Base-by-base conservation (phyloP, 1,140 invertebrate genomes). In the Bombus vancouverensis region DNA sequence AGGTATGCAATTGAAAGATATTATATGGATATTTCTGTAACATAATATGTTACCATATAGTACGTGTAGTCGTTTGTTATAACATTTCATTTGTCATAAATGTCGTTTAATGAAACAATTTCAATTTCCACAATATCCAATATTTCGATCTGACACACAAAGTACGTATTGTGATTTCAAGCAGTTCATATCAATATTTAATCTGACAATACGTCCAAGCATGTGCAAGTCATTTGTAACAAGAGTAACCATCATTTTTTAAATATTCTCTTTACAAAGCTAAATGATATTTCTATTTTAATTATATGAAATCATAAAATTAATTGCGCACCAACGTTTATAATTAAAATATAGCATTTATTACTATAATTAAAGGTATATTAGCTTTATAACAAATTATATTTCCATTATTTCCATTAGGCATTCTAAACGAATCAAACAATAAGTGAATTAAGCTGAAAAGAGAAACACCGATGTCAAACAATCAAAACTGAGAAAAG, bases 81-180 rank as follows among this genome's bases (percentile, higher is more conserved):
- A 34, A 53, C 32, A 34, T 53, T 75, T 75, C 18, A 53, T 25
- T 32, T 53, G 73, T 53, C 44, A 75, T 8, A 34, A 53, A 57
- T 6, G 32, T 75, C 44, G n/a, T 73, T 73, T 39, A 28, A 39
- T 71, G 44, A 34, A 47, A 74, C 28, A 74, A 74, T 74, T 47
- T 53, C 15, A 47, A 22, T 74, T 37, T 47, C 32, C 42, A 57
- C 18, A 37, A 68, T 68, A 37, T 68, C 9, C 18, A 37, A 10
- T 37, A 57, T 53, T 75, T 57, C n/a, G 44, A 25, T 57, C 10
- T 25, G 9, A 47, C 37, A 39, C 18, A 53, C 22, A 25, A 37
- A 6, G 47, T 53, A 57, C n/a, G 32, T 25, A 75, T 57, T 57
- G 28, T 71, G 32, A 39, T 39, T 42, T 39, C 73, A 12, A 57